A percentile compares a stretch with the other conserved stretches of the same genome.
Evolutionary conservation across 2,113 vertebrate genomes (phyloP).

Genomic region (Chaetodon auriga): DNA sequence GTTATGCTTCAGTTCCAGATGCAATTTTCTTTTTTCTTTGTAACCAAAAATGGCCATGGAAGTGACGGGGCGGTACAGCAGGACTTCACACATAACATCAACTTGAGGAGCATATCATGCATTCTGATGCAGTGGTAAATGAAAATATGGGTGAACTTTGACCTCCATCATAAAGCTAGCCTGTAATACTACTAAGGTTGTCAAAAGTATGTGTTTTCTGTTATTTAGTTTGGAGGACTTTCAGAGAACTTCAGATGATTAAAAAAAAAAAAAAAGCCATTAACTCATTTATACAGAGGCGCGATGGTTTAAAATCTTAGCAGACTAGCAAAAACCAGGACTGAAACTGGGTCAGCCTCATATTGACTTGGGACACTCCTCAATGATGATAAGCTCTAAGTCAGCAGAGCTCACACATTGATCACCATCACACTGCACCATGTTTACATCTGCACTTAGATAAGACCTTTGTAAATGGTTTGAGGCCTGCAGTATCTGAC

Average conservation of each 20-base stretch:
- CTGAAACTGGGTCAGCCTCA: slow-evolving; percentile 39
- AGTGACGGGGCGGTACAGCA: not conserved
- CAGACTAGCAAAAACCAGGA: not conserved
- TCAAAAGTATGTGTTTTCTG: not conserved
- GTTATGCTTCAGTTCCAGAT: slow-evolving; percentile 20
- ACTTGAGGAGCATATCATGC: not conserved
- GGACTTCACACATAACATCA: slow-evolving; percentile 4
- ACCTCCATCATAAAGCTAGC: not conserved
- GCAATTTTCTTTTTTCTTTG: slow-evolving; percentile 1
- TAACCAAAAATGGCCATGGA: slow-evolving; percentile 11
- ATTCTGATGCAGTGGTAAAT: not conserved
- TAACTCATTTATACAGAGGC: not conserved
- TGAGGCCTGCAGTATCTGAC: not conserved
- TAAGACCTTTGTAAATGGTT: slow-evolving; percentile 3
- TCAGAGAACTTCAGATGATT: no score
- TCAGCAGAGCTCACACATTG: slow-evolving; percentile 33
- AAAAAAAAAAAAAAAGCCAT: not conserved
- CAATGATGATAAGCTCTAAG: slow-evolving; percentile 34
- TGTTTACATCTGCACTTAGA: slow-evolving; percentile 30
- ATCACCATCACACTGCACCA: slow-evolving; percentile 14
- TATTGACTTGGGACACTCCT: slow-evolving; percentile 28
- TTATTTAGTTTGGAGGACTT: not conserved
- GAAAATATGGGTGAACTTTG: not conserved
- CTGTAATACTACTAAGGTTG: no score
- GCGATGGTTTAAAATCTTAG: not conserved